These are phyloP conservation scores for Hemibagrus wyckioides DNA, from an alignment of 2,113 vertebrate genomes.

Conservation along the genomic window DNA sequence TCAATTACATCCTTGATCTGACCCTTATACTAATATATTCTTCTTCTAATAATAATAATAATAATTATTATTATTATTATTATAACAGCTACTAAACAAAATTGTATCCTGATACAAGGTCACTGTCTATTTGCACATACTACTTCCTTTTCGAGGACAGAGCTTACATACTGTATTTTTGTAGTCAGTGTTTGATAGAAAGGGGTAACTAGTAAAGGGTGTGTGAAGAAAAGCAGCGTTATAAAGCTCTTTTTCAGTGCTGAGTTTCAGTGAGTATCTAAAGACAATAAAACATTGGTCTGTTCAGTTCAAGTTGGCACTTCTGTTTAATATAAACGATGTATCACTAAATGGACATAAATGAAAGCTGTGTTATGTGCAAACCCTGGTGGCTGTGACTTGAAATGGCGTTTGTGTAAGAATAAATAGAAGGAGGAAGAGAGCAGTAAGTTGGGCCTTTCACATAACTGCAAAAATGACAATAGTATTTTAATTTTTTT, in stretches of 20 bases:
- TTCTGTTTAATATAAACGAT: too few species aligned
- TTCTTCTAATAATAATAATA: background rate
- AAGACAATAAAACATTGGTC: background rate
- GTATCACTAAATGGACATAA: background rate
- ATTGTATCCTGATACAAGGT: background rate
- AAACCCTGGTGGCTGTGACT: background rate
- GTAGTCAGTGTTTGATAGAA: background rate
- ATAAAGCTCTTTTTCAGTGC: background rate
- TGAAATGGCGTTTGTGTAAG: background rate
- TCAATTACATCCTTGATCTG: too few species aligned
- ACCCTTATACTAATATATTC: too few species aligned
- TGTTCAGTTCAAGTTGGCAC: background rate
- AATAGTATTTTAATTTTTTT: background rate
- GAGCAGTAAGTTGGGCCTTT: background rate
- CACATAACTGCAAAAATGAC: background rate
- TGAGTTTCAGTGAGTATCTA: background rate
- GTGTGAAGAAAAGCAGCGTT: background rate
- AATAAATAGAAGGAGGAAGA: background rate
- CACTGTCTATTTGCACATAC: background rate
- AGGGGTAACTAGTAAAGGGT: background rate
- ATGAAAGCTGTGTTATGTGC: background rate
- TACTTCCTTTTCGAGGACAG: background rate
- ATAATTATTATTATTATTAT: background rate
- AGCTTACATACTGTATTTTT: too few species aligned
- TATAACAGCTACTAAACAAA: background rate